Base-by-base conservation (phyloP, 2,888 invertebrate species). In the Eupeodes latifasciatus region DNA sequence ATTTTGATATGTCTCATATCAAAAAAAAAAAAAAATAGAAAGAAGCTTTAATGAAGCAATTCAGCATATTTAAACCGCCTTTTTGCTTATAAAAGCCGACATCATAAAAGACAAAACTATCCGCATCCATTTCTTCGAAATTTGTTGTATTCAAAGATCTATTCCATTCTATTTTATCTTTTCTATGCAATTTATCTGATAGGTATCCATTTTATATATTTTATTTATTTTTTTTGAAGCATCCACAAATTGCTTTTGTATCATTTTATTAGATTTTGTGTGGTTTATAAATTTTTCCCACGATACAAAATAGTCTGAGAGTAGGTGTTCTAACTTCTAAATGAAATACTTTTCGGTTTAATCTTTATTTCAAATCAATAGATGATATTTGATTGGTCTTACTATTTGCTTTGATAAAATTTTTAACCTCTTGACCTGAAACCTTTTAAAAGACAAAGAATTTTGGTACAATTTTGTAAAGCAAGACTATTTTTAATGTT, bases 1-100 rank as follows among this genome's bases (percentile, higher is more conserved):
- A 61, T 74, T 47, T 61, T 62, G 40, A 40, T 40, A 40, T 64
- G 53, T 81, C 85, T 10, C 12, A 47, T 47, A 76, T 85, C 81
- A 82, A 71, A 3, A 12, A 51, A 49, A 59, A 49, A 59, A 34
- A 55, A 12, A 49, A 27, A 34, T 36, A n/a, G 9, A 14, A 59
- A 47, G 16, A 16, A 16, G 5, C 1, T 49, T 78, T 81, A 62
- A 78, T 78, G 85, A 78, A 85, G 69, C 88, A 85, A 88, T 88
- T 88, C 85, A 88, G 85, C 83, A 76, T 44, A 80, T 87, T 84
- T 80, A 75, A 47, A 36, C 55, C 49, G 47, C 59, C 40, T 55
- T 62, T 71, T 53, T 47, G 40, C 16, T 62, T 59, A 5, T 5
- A 40, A 62, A 62, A 19, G 62, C 80, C 71, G 51, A 27, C 53